Percentiles rank a stretch among this genome's conserved stretches.
Evolutionary conservation across 2,113 vertebrate species (phyloP).

Genomic region (Bostrychus sinensis): DNA sequence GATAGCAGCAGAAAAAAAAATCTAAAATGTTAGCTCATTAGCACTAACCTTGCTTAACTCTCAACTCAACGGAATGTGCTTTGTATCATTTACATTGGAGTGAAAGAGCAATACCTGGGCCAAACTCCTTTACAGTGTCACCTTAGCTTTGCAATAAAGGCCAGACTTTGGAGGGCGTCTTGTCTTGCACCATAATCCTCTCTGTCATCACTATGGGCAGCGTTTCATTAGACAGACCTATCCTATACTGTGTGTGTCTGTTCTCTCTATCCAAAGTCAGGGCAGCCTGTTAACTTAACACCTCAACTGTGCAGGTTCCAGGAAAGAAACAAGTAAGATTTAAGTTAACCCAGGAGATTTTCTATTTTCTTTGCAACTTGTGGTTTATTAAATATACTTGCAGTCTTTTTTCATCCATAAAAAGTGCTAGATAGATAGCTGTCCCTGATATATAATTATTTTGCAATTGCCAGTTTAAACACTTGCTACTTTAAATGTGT

Average conservation of each 20-base stretch:
- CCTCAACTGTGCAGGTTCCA: constrained; percentile 26
- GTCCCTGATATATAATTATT: neutral
- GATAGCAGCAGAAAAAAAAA: too few relatives aligned
- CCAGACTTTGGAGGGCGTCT: constrained; percentile 6
- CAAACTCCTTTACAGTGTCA: constrained; percentile 14
- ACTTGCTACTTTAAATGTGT: neutral
- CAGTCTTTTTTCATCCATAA: too few relatives aligned
- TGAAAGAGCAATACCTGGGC: neutral
- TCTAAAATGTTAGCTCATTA: too few relatives aligned
- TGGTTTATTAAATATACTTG: too few relatives aligned
- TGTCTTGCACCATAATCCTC: constrained; percentile 38
- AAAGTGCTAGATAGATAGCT: too few relatives aligned
- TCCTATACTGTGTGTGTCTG: constrained; percentile 23
- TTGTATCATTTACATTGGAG: neutral
- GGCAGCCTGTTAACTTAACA: constrained; percentile 43
- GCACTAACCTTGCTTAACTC: too few relatives aligned
- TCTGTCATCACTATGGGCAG: constrained; percentile 49
- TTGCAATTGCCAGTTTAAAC: neutral
- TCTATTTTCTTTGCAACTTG: too few relatives aligned
- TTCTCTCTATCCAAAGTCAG: constrained; percentile 24
- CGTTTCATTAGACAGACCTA: constrained; percentile 28
- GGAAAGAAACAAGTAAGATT: constrained; percentile 1
- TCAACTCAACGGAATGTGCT: neutral
- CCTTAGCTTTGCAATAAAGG: constrained; percentile 4
- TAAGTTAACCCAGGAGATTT: neutral